phyloP scores from a whole-genome alignment of 1,140 invertebrate genomes.

The Eupristina koningsbergeri region DNA sequence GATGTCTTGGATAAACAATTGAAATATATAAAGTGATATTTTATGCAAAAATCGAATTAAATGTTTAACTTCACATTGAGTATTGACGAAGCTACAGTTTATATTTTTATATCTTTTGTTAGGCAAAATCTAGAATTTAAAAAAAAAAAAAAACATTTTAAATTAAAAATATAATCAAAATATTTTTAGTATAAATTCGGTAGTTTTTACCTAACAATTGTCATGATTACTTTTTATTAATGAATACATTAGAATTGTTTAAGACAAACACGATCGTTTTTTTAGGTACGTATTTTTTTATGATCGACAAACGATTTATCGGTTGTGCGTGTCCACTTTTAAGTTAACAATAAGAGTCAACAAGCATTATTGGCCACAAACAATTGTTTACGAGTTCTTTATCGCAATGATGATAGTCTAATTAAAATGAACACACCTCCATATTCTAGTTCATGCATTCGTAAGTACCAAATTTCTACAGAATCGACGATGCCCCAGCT shows the following conservation, averaged over 20 bases:
- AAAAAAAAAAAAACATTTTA: neutral
- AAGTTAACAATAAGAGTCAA: slow-evolving; percentile 35
- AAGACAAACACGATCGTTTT: slow-evolving; percentile 22
- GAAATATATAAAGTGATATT: no score
- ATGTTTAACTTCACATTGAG: neutral
- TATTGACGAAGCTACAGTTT: slow-evolving; percentile 28
- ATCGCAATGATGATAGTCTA: slow-evolving; percentile 31
- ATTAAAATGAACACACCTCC: slow-evolving; percentile 46
- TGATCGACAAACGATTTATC: slow-evolving; percentile 19
- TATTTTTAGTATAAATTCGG: neutral
- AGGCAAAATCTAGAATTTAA: neutral
- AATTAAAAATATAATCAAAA: neutral
- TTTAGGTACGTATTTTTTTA: slow-evolving; percentile 30
- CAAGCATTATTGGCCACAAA: slow-evolving; percentile 34
- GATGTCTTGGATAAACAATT: neutral
- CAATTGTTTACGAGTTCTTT: neutral
- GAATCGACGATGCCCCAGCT: neutral
- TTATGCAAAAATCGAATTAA: neutral
- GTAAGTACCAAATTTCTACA: slow-evolving; percentile 18
- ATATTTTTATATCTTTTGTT: neutral
- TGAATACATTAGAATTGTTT: slow-evolving; percentile 39
- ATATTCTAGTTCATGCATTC: slow-evolving; percentile 51
- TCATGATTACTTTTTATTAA: slow-evolving; percentile 45
- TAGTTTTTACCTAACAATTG: slow-evolving; percentile 19
- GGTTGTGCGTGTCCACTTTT: slow-evolving; percentile 2